These are phyloP conservation scores for Nasonovia ribisnigri DNA, from an alignment of 2,888 invertebrate genomes.

Conservation along the genomic window DNA sequence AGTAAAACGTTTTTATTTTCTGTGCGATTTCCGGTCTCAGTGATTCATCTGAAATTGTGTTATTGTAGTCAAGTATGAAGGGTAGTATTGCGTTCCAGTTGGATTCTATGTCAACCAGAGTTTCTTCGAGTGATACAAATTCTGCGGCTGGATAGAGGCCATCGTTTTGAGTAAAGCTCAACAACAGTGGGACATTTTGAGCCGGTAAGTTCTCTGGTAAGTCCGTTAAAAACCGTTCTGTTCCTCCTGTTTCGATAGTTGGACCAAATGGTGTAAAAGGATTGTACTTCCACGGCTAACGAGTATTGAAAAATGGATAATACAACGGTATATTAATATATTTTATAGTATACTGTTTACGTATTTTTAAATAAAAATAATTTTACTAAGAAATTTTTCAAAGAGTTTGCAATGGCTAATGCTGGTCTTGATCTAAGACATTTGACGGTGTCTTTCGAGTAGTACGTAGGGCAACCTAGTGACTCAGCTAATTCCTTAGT, in stretches of 20 bases:
- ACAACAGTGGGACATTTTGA: constrained; percentile 79
- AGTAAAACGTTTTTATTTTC: constrained; percentile 67
- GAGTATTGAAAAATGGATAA: background rate
- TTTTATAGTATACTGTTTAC: background rate
- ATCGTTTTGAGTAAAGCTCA: constrained; percentile 78
- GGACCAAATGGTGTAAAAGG: constrained; percentile 82
- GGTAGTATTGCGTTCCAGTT: constrained; percentile 68
- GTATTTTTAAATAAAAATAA: background rate
- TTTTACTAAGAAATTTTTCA: constrained; percentile 64
- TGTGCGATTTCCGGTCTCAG: constrained; percentile 65
- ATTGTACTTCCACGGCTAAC: constrained; percentile 75
- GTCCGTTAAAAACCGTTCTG: constrained; percentile 77
- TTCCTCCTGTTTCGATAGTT: constrained; percentile 75
- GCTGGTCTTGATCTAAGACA: constrained; percentile 69
- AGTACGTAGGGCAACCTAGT: constrained; percentile 69
- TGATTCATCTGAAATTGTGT: constrained; percentile 67
- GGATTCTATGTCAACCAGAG: constrained; percentile 67
- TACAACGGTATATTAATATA: background rate
- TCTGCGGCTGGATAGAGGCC: constrained; percentile 79
- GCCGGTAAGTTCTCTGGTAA: constrained; percentile 77
- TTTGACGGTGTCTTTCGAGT: constrained; percentile 68
- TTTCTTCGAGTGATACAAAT: constrained; percentile 65
- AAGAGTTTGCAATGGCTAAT: constrained; percentile 67
- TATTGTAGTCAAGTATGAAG: constrained; percentile 68
- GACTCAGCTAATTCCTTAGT: constrained; percentile 68